These are phyloP conservation scores for Drosophila persimilis DNA, from an alignment of 1,140 invertebrate genomes.

Conservation along the genomic window DNA sequence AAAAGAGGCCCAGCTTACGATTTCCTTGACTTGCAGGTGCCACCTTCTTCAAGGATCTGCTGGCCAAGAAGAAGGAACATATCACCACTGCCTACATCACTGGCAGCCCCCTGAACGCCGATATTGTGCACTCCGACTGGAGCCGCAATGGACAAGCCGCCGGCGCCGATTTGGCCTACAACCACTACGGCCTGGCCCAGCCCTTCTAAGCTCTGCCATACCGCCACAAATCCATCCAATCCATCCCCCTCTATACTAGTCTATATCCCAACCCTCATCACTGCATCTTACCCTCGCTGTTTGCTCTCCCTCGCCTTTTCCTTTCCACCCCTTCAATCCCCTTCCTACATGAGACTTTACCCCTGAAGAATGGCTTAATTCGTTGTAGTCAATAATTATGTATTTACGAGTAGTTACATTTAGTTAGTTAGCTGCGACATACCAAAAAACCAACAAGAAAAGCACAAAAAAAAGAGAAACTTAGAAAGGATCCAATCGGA, in stretches of 20 bases:
- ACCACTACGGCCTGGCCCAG: slow-evolving; percentile 81
- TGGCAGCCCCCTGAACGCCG: slow-evolving; percentile 81
- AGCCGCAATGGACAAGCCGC: slow-evolving; percentile 81
- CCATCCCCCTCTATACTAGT: slow-evolving; percentile 33
- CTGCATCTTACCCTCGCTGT: slow-evolving; percentile 16
- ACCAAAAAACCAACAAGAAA: slow-evolving; percentile 64
- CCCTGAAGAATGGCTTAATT: slow-evolving; percentile 71
- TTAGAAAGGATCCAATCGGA: slow-evolving; percentile 30
- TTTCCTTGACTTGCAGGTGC: slow-evolving; percentile 51
- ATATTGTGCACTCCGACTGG: slow-evolving; percentile 82
- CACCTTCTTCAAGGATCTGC: slow-evolving; percentile 82
- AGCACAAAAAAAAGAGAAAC: slow-evolving; percentile 32
- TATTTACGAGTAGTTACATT: slow-evolving; percentile 76
- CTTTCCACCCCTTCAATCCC: neutral
- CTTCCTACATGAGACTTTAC: slow-evolving; percentile 48
- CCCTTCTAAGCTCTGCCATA: slow-evolving; percentile 63
- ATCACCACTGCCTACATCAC: slow-evolving; percentile 83
- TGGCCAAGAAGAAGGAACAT: slow-evolving; percentile 83
- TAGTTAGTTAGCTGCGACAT: slow-evolving; percentile 80
- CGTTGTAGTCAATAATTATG: slow-evolving; percentile 79
- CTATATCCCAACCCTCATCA: neutral
- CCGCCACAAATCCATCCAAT: slow-evolving; percentile 1
- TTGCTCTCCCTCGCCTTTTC: slow-evolving; percentile 12
- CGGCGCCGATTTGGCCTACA: slow-evolving; percentile 79
- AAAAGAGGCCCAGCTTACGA: no score